phyloP scores from a whole-genome alignment of 2,888 invertebrate genomes.

The Cephus rjabovi region DNA sequence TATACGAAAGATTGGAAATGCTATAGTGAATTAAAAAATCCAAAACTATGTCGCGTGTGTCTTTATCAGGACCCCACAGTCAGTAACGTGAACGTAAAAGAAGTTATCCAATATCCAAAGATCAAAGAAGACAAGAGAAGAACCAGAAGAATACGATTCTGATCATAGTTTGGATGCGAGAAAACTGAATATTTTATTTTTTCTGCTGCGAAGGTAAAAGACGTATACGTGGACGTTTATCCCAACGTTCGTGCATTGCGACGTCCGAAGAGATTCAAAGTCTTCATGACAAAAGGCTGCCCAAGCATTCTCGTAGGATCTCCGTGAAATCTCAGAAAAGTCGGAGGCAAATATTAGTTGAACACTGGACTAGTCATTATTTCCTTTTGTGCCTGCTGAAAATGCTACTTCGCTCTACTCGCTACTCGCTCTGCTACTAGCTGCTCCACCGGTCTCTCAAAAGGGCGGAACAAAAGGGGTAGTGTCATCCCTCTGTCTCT shows the following conservation, averaged over 20 bases:
- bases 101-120: neutral
- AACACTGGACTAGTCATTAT: constrained; percentile 64
- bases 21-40: no score
- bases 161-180: neutral
- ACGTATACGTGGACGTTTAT: neutral
- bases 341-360: constrained; percentile 63
- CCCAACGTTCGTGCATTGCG: neutral
- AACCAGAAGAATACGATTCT: neutral
- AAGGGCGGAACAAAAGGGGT: constrained; percentile 20
- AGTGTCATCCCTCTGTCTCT: constrained; percentile 17
- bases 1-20: no score
- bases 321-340: constrained; percentile 45
- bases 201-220: neutral
- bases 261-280: neutral
- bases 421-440: constrained; percentile 13
- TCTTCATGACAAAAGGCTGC: neutral
- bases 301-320: constrained; percentile 9
- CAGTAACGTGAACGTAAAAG: neutral
- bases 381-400: constrained; percentile 52
- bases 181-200: neutral
- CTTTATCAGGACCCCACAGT: neutral
- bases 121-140: neutral
- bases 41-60: neutral
- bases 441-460: constrained; percentile 14
- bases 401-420: constrained; percentile 43